Conservation (phyloP, 2,888 invertebrate genomes). For the Habroteleia sp. region DNA sequence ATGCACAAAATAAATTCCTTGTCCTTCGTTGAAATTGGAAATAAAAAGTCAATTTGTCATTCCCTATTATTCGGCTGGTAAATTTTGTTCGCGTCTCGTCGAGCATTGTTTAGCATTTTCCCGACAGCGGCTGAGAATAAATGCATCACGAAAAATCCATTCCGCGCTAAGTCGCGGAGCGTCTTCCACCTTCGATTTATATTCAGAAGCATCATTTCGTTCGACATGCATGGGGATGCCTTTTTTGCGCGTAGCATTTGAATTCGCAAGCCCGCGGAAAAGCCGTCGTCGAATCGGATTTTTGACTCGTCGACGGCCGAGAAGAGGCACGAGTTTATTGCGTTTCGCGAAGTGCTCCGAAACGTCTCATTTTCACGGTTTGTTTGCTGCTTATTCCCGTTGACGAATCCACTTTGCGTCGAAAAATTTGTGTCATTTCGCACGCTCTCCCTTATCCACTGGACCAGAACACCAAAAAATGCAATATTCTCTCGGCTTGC, state of each 20-base stretch:
- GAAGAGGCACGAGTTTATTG: constrained; percentile 73
- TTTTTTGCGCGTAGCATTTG: constrained; percentile 41
- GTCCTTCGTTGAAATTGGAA: no score
- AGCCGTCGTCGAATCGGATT: constrained; percentile 55
- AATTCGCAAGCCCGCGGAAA: constrained; percentile 26
- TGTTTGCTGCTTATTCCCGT: constrained; percentile 71
- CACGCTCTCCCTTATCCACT: constrained; percentile 31
- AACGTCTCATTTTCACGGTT: constrained; percentile 76
- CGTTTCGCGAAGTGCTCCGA: constrained; percentile 69
- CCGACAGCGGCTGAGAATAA: constrained; percentile 9
- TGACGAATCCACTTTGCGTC: constrained; percentile 58
- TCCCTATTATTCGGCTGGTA: constrained; percentile 4
- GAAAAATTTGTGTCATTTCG: constrained; percentile 42
- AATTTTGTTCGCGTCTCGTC: constrained; percentile 24
- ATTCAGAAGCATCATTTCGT: constrained; percentile 55
- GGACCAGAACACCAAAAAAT: constrained; percentile 57
- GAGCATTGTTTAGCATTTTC: constrained; percentile 31
- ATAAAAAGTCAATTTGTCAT: constrained; percentile 15
- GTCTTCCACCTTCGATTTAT: constrained; percentile 48
- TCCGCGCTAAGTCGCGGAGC: constrained; percentile 21
- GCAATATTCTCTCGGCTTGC: constrained; percentile 61
- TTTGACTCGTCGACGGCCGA: constrained; percentile 65
- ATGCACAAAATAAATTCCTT: no score
- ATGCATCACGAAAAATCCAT: constrained; percentile 26
- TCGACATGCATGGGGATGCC: constrained; percentile 38